Evolutionary conservation across 2,888 invertebrate species (phyloP).

Genomic region (Stenurella melanura): DNA sequence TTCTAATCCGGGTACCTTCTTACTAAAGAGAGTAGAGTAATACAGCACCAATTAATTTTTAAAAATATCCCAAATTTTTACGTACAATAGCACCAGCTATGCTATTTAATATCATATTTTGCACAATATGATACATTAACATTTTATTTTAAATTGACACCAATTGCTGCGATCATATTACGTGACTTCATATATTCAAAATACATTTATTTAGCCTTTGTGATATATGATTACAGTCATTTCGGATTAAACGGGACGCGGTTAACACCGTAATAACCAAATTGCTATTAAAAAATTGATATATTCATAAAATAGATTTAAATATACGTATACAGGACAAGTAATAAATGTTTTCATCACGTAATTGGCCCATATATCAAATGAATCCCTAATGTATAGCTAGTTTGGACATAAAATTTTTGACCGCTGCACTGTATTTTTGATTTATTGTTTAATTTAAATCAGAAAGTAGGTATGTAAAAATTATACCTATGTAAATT

Average conservation of each 20-base stretch:
- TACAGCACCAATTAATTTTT: too few species aligned
- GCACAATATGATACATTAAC: background rate
- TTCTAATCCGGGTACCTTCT: too few species aligned
- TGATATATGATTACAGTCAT: background rate
- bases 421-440: background rate
- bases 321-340: background rate
- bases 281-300: slow-evolving; percentile 3
- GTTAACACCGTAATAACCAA: background rate
- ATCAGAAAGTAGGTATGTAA: background rate
- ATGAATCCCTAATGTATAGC: background rate
- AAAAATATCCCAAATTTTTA: too few species aligned
- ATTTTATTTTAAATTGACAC: background rate
- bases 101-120: too few species aligned
- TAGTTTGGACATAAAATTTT: background rate
- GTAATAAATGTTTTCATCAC: background rate
- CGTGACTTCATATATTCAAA: background rate
- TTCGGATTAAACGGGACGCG: background rate
- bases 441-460: background rate
- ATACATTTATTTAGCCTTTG: background rate
- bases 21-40: too few species aligned
- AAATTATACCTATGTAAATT: background rate
- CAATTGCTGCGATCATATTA: background rate
- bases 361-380: background rate
- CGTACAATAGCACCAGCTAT: too few species aligned
- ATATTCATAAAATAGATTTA: slow-evolving; percentile 1